These are phyloP conservation scores for Crotophaga sulcirostris DNA, from an alignment of 2,113 vertebrate genomes.

Conservation along the genomic window DNA sequence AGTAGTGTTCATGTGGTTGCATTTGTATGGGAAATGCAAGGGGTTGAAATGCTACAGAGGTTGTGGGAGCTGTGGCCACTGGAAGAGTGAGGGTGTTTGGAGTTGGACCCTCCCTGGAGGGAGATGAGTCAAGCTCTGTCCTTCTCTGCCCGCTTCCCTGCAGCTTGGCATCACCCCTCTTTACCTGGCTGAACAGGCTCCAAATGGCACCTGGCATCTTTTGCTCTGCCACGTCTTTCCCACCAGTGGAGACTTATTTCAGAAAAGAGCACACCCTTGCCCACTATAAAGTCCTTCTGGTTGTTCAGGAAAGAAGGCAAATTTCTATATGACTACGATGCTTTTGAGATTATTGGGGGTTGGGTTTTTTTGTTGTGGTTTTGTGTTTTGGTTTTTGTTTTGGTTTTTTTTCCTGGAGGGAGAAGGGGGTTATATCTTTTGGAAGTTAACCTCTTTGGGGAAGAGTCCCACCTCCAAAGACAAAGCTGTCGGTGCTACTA, in stretches of 20 bases:
- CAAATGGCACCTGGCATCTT: neutral
- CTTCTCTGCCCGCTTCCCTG: neutral
- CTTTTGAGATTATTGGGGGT: neutral
- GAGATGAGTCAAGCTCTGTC: fast-evolving
- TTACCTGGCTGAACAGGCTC: neutral
- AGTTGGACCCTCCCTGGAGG: neutral
- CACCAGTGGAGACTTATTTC: neutral
- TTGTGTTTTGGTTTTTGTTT: too few relatives aligned
- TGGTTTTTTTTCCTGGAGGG: too few relatives aligned
- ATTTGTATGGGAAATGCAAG: neutral
- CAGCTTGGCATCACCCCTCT: neutral
- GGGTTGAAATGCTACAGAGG: neutral
- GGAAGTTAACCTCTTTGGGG: neutral
- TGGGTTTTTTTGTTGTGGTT: neutral
- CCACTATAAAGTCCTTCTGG: neutral
- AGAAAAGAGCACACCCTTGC: neutral
- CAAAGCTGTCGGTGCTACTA: neutral
- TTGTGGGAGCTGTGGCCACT: neutral
- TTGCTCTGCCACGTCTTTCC: fast-evolving
- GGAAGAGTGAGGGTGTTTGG: neutral
- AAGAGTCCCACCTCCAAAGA: neutral
- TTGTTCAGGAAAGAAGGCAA: neutral
- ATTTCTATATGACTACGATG: neutral
- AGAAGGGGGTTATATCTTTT: neutral
- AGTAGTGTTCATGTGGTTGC: fast-evolving